Conservation (phyloP, 2,888 invertebrate genomes). For the Choreutis nemorana region DNA sequence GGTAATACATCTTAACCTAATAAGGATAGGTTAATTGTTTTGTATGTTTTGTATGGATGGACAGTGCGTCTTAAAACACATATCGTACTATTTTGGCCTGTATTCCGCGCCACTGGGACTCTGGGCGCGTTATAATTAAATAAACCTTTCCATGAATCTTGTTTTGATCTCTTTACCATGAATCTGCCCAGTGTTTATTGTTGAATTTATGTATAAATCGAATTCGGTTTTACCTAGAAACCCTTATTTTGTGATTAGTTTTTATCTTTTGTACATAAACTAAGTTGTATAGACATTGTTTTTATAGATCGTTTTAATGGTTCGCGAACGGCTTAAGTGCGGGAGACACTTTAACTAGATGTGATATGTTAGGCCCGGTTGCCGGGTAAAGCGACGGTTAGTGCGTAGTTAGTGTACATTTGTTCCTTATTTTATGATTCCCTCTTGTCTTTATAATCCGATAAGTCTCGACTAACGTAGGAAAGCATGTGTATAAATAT, state of each 20-base stretch:
- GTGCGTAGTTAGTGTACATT: slow-evolving; percentile 51
- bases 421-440: slow-evolving; percentile 58
- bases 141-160: slow-evolving; percentile 59
- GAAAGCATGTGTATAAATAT: slow-evolving; percentile 44
- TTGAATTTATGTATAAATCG: slow-evolving; percentile 47
- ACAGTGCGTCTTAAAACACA: slow-evolving; percentile 58
- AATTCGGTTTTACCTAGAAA: slow-evolving; percentile 39
- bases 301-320: slow-evolving; percentile 24
- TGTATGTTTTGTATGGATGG: slow-evolving; percentile 49
- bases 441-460: slow-evolving; percentile 25
- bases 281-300: slow-evolving; percentile 35
- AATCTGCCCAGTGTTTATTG: slow-evolving; percentile 64
- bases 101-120: slow-evolving; percentile 26
- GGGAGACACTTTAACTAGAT: slow-evolving; percentile 29
- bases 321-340: slow-evolving; percentile 48
- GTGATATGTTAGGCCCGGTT: slow-evolving; percentile 43
- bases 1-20: too few relatives aligned
- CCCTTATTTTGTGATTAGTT: slow-evolving; percentile 54
- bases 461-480: slow-evolving; percentile 59
- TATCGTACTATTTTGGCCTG: slow-evolving; percentile 52
- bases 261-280: slow-evolving; percentile 54
- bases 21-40: too few relatives aligned
- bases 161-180: slow-evolving; percentile 61
- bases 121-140: slow-evolving; percentile 27
- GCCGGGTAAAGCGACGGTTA: slow-evolving; percentile 38